Base-by-base conservation (phyloP, 1,140 invertebrate species). In the Belonocnema kinseyi region DNA sequence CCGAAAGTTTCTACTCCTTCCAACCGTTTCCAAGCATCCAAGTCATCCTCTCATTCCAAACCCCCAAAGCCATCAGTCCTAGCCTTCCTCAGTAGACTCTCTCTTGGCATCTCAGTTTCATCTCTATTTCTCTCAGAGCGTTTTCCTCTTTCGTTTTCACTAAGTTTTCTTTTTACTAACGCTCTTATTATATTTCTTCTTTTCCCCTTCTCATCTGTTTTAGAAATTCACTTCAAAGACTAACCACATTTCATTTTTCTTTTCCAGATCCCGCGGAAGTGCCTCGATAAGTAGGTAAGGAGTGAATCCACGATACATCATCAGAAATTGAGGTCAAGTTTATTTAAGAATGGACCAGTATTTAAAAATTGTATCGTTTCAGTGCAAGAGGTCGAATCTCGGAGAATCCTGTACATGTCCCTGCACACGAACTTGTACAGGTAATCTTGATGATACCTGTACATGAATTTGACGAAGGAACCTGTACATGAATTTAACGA, bases 1-100 rank as follows among this genome's bases (percentile, higher is more conserved):
- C 51, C 75, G 77, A 77, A 80, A 73, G 76, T 80, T 75, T 75
- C 52, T 26, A 33, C 50, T 76, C 21, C 61, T 66, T 8, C 17
- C 61, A 66, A 66, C 61, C 61, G 26, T 66, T 33, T 66, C n/a
- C 61, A 66, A 66, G 40, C 14, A 46, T 33, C n/a, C 12, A 66
- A 66, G 61, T n/a, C 61, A 66, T n/a, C 40, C 61, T 66, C 61
- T 16, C 26, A 16, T n/a, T 66, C 21, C 61, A 33, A 46, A 66
- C 33, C 61, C 61, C 14, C 40, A 46, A 46, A 40, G n/a, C 26
- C 40, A 66, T 66, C 61, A 66, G 14, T 21, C 61, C 13, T 33
- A 66, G 33, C 26, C 33, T 40, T 40, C 33, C 26, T 33, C 61
- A 66, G 61, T 7, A 16, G 61, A 40, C 26, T 66, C 14, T 33